Conservation (phyloP, 2,797 vertebrate genomes). For the Sebastolobus altivelis region DNA sequence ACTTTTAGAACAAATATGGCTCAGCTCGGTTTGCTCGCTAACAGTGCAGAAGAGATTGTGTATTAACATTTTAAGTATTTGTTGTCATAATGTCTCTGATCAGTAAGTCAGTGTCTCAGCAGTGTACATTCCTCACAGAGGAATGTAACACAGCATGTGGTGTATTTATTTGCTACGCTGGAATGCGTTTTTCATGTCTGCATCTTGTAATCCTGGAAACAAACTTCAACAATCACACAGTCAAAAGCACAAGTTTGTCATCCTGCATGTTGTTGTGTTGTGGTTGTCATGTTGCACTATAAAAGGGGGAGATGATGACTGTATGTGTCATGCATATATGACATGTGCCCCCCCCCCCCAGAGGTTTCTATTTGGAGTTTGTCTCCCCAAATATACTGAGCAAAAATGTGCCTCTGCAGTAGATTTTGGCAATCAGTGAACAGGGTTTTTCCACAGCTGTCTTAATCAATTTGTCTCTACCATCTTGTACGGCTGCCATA, state of each 20-base stretch:
- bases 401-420: slow-evolving; percentile 50
- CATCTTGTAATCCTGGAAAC: slow-evolving; percentile 19
- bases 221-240: background rate
- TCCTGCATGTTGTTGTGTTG: slow-evolving; percentile 38
- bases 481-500: slow-evolving; percentile 24
- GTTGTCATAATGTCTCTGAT: slow-evolving; percentile 22
- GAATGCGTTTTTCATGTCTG: slow-evolving; percentile 29
- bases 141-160: background rate
- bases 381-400: slow-evolving; percentile 57
- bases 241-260: slow-evolving; percentile 22
- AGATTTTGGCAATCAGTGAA: slow-evolving; percentile 58
- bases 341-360: slow-evolving; percentile 40
- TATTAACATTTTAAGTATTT: background rate
- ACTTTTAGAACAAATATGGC: background rate
- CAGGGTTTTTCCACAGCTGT: slow-evolving; percentile 67
- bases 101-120: slow-evolving; percentile 16
- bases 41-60: slow-evolving; percentile 1
- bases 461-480: slow-evolving; percentile 61
- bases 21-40: background rate
- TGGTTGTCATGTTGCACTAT: slow-evolving; percentile 35
- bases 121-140: slow-evolving; percentile 13
- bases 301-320: slow-evolving; percentile 29
- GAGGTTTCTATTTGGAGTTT: slow-evolving; percentile 66
- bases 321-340: slow-evolving; percentile 46
- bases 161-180: slow-evolving; percentile 25